Evolutionary conservation across 2,797 vertebrate genomes (phyloP), one percentile per base, ranked within the genome.

Genomic region (Pangasius krempfi): DNA sequence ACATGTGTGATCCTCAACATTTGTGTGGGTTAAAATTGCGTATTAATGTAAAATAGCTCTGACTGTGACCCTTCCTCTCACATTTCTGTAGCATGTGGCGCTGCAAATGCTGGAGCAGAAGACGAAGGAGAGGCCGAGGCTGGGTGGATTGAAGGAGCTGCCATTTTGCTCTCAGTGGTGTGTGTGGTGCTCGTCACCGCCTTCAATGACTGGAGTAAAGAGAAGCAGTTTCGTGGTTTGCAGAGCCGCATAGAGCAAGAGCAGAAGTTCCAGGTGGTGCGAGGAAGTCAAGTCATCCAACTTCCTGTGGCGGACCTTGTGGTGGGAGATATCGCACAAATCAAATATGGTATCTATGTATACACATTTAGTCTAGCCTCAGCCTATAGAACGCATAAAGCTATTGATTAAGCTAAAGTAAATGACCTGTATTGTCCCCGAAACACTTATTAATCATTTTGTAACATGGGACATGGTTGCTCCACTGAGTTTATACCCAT

Each of bases 141-240:
- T 0, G 98, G 98, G 86, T 99, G 98, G 98, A 99, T 99, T 4
- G 98, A 99, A 94, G 98, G 98, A 0, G 98, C 97, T 0, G 98
- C 98, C 92, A 99, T 99, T 92, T 95, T 99, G 0, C 95, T 99
- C 66, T 99, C 98, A 0, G 98, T 99, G 93, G 97, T 98, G 91
- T 99, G 98, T 14, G 98, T 99, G 56, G 98, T 99, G 62, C 95
- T 99, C 60, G 98, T 99, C 94, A 99, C 98, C 0, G 98, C 98
- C 92, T 99, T 99, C 94, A 99, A 99, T 40, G 98, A 99, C 94
- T 99, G 98, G 98, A 99, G 98, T 93, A 99, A 99, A 92, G 98
- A 99, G 94, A 99, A 99, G 90, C 98, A 99, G 95, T 99, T 99
- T 90, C 96, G 98, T 40, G 98, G 98, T 68, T 96, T 99, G 84